phyloP scores from a whole-genome alignment of 2,888 invertebrate genomes.

The Drosophila limbata region DNA sequence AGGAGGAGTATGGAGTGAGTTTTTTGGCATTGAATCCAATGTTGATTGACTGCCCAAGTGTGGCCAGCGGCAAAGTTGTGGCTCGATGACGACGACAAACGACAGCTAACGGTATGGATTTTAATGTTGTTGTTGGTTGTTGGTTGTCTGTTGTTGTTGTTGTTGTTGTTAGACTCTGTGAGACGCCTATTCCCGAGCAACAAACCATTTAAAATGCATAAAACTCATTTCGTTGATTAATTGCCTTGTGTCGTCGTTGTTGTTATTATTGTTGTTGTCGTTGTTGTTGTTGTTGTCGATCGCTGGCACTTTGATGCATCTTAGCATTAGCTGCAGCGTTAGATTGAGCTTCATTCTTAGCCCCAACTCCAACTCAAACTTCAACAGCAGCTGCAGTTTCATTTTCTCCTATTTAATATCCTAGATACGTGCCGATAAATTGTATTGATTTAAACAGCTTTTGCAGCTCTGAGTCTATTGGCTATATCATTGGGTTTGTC shows the following conservation, averaged over 20 bases:
- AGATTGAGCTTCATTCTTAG: slow-evolving; percentile 20
- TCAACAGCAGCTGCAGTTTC: slow-evolving; percentile 47
- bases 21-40: slow-evolving; percentile 25
- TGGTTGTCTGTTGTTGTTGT: not conserved
- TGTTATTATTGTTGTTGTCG: slow-evolving; percentile 15
- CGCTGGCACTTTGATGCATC: slow-evolving; percentile 32
- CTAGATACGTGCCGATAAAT: slow-evolving; percentile 57
- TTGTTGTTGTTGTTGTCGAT: slow-evolving; percentile 12
- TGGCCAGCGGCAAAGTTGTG: slow-evolving; percentile 42
- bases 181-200: slow-evolving; percentile 27
- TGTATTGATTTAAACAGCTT: slow-evolving; percentile 52
- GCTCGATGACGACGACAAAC: slow-evolving; percentile 47
- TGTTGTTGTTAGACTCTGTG: slow-evolving; percentile 6
- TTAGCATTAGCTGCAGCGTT: slow-evolving; percentile 20
- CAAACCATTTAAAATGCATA: slow-evolving; percentile 76
- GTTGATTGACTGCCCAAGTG: slow-evolving; percentile 63
- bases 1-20: slow-evolving; percentile 8
- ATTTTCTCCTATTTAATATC: slow-evolving; percentile 74
- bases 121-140: slow-evolving; percentile 13
- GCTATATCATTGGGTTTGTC: not conserved
- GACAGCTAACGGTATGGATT: slow-evolving; percentile 63
- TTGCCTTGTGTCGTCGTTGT: slow-evolving; percentile 56
- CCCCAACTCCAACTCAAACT: slow-evolving; percentile 7
- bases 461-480: not conserved
- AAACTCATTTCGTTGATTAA: slow-evolving; percentile 78